A percentile compares a stretch with the other conserved stretches of the same genome.
phyloP scores from a whole-genome alignment of 2,888 invertebrate species.

The Cataglyphis cursor region DNA sequence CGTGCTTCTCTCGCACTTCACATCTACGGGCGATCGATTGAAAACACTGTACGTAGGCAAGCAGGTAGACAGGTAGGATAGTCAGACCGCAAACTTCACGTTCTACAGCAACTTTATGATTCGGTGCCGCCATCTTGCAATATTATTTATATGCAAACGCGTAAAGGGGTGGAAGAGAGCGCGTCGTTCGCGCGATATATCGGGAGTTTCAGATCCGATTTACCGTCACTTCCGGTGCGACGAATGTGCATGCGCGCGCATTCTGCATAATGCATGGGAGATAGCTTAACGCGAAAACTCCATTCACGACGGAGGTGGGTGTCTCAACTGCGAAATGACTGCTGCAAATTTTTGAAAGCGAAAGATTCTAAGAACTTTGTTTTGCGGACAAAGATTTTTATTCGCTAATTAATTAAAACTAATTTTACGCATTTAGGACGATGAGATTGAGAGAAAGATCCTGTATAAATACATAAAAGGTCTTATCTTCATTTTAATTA shows the following conservation, averaged over 20 bases:
- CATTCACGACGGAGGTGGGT: conserved; percentile 61
- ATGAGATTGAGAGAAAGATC: background rate
- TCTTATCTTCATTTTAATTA: background rate
- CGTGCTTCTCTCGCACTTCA: conserved; percentile 35
- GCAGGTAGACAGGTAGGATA: conserved; percentile 14
- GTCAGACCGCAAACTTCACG: conserved; percentile 57
- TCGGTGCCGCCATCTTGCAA: conserved; percentile 74
- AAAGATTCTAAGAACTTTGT: conserved; percentile 1
- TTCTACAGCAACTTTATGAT: conserved; percentile 72
- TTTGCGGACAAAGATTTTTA: too few species aligned
- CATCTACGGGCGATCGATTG: conserved; percentile 63
- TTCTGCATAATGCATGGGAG: conserved; percentile 78
- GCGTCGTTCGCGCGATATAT: conserved; percentile 65
- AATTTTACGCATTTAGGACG: background rate
- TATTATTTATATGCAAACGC: conserved; percentile 82
- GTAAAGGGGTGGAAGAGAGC: conserved; percentile 47
- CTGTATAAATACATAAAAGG: background rate
- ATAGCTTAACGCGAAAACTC: conserved; percentile 78
- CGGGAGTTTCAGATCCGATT: conserved; percentile 78
- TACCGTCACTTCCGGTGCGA: conserved; percentile 75
- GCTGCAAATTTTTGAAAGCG: conserved; percentile 16
- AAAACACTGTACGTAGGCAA: conserved; percentile 44
- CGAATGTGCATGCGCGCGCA: conserved; percentile 66
- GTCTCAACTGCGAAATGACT: conserved; percentile 50
- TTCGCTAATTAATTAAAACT: background rate